phyloP scores from a whole-genome alignment of 2,113 vertebrate genomes.

The Brachypodius melanocephalos region DNA sequence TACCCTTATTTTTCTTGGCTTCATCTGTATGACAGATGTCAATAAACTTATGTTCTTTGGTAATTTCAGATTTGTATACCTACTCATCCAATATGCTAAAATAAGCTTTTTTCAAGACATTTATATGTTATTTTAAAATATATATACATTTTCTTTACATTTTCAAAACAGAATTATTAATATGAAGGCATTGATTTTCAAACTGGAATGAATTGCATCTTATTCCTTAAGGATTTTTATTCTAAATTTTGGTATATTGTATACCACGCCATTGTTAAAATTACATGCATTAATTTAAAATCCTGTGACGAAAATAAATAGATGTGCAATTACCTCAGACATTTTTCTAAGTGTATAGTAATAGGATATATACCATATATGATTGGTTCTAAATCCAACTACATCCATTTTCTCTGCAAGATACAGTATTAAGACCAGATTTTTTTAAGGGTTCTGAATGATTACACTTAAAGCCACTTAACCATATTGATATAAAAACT shows the following conservation, averaged over 20 bases:
- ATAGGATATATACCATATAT: neutral
- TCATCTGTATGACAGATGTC: constrained; percentile 27
- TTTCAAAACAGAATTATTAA: neutral
- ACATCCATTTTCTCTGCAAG: neutral
- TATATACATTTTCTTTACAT: neutral
- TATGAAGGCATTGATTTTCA: neutral
- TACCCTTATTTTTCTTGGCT: constrained; percentile 4
- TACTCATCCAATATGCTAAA: neutral
- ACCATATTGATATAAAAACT: neutral
- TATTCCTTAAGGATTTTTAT: neutral
- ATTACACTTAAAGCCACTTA: neutral
- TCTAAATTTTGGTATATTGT: neutral
- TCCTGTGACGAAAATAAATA: neutral
- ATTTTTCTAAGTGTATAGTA: constrained; percentile 4
- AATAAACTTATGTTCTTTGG: constrained; percentile 42
- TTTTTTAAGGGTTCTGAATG: constrained; percentile 24
- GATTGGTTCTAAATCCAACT: neutral
- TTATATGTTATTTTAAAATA: neutral
- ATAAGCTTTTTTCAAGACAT: neutral
- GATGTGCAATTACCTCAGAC: neutral
- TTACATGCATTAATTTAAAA: neutral
- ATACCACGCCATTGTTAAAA: neutral
- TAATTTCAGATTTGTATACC: constrained; percentile 18
- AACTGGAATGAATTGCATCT: neutral
- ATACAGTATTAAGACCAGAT: constrained; percentile 38